Percentiles rank a stretch among this genome's conserved stretches.
phyloP scores from a whole-genome alignment of 2,113 vertebrate genomes.

The Gambusia holbrooki region DNA sequence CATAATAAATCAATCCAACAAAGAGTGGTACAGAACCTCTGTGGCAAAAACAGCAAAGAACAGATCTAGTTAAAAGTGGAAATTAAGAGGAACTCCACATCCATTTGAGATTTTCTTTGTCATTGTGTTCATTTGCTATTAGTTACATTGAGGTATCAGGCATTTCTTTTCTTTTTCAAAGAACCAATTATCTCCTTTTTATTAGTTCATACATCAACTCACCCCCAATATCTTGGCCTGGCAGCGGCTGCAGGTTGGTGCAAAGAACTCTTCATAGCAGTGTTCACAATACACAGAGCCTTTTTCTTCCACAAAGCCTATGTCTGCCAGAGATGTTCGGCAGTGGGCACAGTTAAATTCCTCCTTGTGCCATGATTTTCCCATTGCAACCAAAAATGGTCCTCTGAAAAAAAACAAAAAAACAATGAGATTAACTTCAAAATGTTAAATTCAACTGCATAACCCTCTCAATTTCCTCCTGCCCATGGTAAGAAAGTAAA shows the following conservation, averaged over 20 bases:
- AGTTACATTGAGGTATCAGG: no score
- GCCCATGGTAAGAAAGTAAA: no score
- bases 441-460: not conserved
- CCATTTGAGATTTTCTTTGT: not conserved
- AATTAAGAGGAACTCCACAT: not conserved
- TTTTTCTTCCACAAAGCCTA: constrained; percentile 95
- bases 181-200: not conserved
- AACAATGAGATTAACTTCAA: not conserved
- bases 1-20: not conserved
- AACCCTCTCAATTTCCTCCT: no score
- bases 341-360: constrained; percentile 95
- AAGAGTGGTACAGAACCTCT: not conserved
- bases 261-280: constrained; percentile 96
- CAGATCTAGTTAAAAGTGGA: not conserved
- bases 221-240: constrained; percentile 88
- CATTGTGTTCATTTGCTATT: not conserved
- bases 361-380: constrained; percentile 96
- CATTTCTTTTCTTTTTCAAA: no score
- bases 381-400: constrained; percentile 95
- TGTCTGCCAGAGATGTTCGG: constrained; percentile 88
- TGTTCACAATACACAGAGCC: constrained; percentile 91
- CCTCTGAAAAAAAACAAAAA: constrained; percentile 78
- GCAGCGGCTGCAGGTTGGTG: constrained; percentile 91
- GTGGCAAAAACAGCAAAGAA: not conserved
- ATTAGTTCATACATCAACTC: constrained; percentile 64